Conservation (phyloP, 2,888 invertebrate genomes). For the Neoitamus cyanurus region DNA sequence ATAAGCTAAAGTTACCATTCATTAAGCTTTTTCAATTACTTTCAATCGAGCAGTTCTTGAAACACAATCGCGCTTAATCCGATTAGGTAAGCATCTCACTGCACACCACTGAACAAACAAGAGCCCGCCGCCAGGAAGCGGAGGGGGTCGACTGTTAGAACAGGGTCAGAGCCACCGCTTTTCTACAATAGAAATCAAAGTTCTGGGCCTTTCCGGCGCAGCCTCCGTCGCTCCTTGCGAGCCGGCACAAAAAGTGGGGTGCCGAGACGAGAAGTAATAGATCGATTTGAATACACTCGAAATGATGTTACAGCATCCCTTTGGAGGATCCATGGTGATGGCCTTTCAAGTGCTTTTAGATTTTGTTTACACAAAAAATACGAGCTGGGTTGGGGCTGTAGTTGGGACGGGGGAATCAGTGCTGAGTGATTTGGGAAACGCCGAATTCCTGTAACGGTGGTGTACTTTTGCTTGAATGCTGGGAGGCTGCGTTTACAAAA, state of each 20-base stretch:
- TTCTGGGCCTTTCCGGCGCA: background rate
- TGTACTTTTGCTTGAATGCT: background rate
- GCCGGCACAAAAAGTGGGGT: background rate
- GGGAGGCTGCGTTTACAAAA: background rate
- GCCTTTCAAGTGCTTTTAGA: constrained; percentile 40
- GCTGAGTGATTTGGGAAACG: background rate
- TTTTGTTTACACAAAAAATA: constrained; percentile 42
- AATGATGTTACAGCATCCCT: constrained; percentile 34
- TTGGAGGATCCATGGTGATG: constrained; percentile 36
- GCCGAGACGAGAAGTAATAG: constrained; percentile 18
- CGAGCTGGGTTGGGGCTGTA: background rate
- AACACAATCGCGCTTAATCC: constrained; percentile 34
- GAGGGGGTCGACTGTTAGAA: background rate
- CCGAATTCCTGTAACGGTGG: background rate
- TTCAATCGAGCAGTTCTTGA: constrained; percentile 39
- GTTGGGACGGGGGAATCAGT: background rate
- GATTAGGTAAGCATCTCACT: constrained; percentile 30
- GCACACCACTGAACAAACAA: constrained; percentile 30
- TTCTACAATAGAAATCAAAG: background rate
- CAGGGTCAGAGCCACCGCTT: background rate
- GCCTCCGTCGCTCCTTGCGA: background rate
- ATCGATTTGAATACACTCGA: constrained; percentile 35
- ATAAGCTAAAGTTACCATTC: constrained; percentile 22
- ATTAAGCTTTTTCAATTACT: constrained; percentile 42
- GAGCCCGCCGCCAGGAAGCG: background rate